phyloP scores from a whole-genome alignment of 2,797 vertebrate genomes.

The Anas acuta region DNA sequence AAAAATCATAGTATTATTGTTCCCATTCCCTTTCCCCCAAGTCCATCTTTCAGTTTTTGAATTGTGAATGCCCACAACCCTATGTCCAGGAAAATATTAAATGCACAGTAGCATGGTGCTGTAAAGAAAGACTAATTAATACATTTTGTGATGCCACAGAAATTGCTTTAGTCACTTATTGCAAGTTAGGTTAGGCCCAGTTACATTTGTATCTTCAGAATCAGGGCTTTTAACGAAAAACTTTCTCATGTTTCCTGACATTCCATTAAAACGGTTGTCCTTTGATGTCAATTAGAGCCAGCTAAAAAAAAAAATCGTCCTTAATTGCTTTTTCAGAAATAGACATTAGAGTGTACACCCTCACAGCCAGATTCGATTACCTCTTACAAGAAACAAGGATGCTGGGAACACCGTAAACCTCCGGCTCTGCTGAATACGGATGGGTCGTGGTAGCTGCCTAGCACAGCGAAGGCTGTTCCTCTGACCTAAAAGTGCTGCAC shows the following conservation, averaged over 20 bases:
- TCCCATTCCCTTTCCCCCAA: not conserved
- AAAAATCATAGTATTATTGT: accelerated
- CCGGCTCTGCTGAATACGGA: conserved; percentile 23
- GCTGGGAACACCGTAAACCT: not conserved
- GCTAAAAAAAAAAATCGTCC: conserved; percentile 38
- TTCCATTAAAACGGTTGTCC: conserved; percentile 28
- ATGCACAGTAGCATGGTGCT: not conserved
- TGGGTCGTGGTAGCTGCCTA: not conserved
- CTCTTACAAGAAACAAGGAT: conserved; percentile 53
- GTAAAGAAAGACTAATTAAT: not conserved
- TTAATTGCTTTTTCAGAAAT: conserved; percentile 60
- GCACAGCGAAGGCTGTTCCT: not conserved
- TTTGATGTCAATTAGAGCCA: conserved; percentile 44
- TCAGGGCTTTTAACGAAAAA: not conserved
- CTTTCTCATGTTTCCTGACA: conserved; percentile 23
- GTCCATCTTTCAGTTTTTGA: not conserved
- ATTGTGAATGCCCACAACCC: not conserved
- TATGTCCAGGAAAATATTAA: not conserved
- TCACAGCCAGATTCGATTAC: conserved; percentile 17
- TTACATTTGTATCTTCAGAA: conserved; percentile 1
- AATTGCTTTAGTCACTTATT: conserved; percentile 16
- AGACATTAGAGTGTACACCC: not conserved
- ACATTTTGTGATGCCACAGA: not conserved
- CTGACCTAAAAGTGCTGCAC: not conserved
- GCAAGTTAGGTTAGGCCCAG: not conserved